Percentiles rank a stretch among this genome's conserved stretches.
phyloP scores from a whole-genome alignment of 2,797 vertebrate genomes.

The Halcyon smyrnensis region DNA sequence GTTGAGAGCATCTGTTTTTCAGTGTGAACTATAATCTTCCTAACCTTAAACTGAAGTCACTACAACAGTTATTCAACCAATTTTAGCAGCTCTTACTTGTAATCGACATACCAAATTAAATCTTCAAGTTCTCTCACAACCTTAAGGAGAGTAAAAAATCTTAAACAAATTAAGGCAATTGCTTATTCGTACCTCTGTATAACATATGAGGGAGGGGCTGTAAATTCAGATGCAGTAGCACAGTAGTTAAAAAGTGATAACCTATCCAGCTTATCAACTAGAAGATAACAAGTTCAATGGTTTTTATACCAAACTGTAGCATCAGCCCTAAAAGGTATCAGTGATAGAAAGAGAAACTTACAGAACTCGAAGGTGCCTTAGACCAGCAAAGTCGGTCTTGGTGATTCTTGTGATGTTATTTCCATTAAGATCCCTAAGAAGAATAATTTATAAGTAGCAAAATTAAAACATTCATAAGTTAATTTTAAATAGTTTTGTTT shows the following conservation, averaged over 20 bases:
- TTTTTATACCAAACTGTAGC: neutral
- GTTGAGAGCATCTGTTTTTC: neutral
- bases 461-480: constrained; percentile 46
- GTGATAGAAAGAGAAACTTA: constrained; percentile 81
- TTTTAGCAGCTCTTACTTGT: neutral
- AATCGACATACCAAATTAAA: neutral
- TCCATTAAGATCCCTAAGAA: constrained; percentile 93
- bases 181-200: neutral
- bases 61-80: neutral
- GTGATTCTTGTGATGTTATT: constrained; percentile 98
- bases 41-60: neutral
- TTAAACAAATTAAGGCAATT: neutral
- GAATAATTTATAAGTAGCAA: constrained; percentile 66
- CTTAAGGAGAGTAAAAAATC: neutral
- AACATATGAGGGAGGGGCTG: neutral
- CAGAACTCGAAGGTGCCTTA: constrained; percentile 94
- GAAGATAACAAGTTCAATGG: neutral
- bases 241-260: neutral
- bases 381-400: constrained; percentile 94
- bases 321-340: neutral
- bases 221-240: neutral
- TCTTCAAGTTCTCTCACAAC: neutral
- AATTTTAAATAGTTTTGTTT: neutral
- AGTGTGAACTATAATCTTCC: neutral
- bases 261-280: neutral